A percentile compares a stretch with the other conserved stretches of the same genome.
These are phyloP conservation scores for Heliocidaris tuberculata DNA, from an alignment of 35 echinoderm and acorn worm genomes.

Conservation along the genomic window DNA sequence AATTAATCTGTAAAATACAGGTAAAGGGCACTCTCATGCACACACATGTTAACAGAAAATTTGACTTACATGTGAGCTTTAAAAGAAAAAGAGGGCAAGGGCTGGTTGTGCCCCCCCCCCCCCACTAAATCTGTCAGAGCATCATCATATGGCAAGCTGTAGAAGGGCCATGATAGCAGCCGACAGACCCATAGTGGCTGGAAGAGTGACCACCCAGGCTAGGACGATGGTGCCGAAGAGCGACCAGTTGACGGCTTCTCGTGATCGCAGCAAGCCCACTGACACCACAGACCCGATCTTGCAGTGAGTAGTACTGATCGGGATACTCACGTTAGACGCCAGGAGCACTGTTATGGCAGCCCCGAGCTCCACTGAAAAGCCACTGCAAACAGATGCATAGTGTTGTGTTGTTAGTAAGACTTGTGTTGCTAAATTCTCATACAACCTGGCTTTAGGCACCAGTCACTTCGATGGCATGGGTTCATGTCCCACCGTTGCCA, in stretches of 20 bases:
- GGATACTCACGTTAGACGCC: constrained; percentile 70
- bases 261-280: constrained; percentile 47
- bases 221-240: constrained; percentile 57
- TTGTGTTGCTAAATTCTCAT: no score
- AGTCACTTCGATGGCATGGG: no score
- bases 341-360: constrained; percentile 61
- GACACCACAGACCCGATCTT: constrained; percentile 73
- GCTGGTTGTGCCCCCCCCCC: no score
- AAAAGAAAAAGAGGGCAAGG: no score
- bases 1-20: no score
- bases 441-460: no score
- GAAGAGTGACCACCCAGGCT: constrained; percentile 70
- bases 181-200: constrained; percentile 42
- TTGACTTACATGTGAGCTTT: no score
- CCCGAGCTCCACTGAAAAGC: constrained; percentile 78
- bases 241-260: constrained; percentile 50
- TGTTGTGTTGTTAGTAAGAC: no score
- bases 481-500: no score
- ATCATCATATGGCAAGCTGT: background rate
- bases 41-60: no score
- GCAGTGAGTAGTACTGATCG: constrained; percentile 81
- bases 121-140: background rate
- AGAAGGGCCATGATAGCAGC: constrained; percentile 65
- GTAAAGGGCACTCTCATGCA: no score
- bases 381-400: constrained; percentile 59